phyloP scores from a whole-genome alignment of 2,113 vertebrate genomes.

The Lathamus discolor region DNA sequence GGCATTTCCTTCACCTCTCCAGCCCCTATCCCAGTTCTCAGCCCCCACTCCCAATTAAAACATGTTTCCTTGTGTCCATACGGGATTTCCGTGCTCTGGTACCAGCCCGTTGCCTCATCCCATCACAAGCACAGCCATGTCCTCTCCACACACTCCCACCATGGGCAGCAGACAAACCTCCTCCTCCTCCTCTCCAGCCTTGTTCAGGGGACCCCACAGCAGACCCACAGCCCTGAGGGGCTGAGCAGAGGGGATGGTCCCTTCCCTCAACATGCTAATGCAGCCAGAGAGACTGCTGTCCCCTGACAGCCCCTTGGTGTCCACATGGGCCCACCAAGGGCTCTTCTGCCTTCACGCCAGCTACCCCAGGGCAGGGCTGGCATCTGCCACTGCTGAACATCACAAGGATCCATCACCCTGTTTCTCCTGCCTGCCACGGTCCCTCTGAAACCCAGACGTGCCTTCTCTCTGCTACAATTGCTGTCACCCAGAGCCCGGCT shows the following conservation, averaged over 20 bases:
- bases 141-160: background rate
- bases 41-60: background rate
- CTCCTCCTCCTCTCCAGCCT: background rate
- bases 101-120: background rate
- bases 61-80: fast-evolving
- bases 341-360: background rate
- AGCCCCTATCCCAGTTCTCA: background rate
- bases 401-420: fast-evolving
- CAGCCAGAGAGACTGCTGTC: background rate
- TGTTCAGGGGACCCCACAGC: background rate
- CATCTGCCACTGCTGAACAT: fast-evolving
- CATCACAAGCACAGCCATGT: fast-evolving
- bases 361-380: background rate
- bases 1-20: background rate
- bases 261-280: background rate
- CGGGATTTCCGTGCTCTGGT: background rate
- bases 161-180: background rate
- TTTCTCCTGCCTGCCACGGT: background rate
- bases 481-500: background rate
- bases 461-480: background rate
- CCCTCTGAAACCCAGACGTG: background rate
- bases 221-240: fast-evolving
- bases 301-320: background rate
- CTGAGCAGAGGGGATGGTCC: background rate
- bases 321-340: background rate